Evolutionary conservation across 2,113 vertebrate species (phyloP).

Genomic region (Marmota monax): DNA sequence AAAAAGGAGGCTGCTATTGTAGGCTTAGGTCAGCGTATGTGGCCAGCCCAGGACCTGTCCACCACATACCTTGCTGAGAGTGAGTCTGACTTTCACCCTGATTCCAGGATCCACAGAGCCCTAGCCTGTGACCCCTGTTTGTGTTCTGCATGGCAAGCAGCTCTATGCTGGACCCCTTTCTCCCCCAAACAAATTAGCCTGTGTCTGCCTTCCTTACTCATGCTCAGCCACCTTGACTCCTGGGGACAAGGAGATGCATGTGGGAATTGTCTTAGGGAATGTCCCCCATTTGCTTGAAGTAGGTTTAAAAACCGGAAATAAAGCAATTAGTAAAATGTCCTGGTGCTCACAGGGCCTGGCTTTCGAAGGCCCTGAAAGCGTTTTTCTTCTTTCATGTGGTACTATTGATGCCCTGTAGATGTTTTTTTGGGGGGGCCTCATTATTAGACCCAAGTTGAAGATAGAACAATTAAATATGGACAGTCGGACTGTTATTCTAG

Average conservation of each 20-base stretch:
- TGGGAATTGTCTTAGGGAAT: background rate
- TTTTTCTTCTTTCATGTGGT: background rate
- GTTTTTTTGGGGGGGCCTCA: background rate
- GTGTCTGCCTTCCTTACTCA: background rate
- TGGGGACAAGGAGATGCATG: background rate
- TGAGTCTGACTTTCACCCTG: background rate
- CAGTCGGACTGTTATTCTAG: background rate
- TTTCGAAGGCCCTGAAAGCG: background rate
- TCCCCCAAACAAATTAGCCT: background rate
- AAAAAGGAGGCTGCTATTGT: too few relatives aligned
- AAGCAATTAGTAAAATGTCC: conserved; percentile 58
- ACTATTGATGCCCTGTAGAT: background rate
- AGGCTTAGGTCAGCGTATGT: background rate
- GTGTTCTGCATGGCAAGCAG: background rate
- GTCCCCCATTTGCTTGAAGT: background rate
- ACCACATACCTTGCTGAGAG: background rate
- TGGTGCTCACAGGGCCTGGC: background rate
- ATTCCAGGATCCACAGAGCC: background rate
- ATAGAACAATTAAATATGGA: background rate
- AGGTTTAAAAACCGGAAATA: conserved; percentile 53
- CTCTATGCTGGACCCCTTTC: background rate
- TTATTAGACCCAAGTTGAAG: conserved; percentile 30
- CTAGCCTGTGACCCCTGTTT: background rate
- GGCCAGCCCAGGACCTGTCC: background rate
- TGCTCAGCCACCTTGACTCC: background rate